phyloP scores from a whole-genome alignment of 2,113 vertebrate genomes.

The Platysteira castanea region DNA sequence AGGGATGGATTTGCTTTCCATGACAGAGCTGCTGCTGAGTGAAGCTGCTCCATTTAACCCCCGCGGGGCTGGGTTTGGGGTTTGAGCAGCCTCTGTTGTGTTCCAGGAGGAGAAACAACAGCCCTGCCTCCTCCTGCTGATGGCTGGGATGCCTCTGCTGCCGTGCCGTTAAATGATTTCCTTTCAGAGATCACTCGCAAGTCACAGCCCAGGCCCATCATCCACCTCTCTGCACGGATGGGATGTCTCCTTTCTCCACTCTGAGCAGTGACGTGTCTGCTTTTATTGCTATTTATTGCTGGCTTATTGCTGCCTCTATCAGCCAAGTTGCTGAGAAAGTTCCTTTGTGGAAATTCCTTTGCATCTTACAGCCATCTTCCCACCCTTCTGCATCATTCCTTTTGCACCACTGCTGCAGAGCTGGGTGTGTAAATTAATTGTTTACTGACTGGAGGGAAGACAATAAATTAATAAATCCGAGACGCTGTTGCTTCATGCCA shows the following conservation, averaged over 20 bases:
- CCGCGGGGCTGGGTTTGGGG: neutral
- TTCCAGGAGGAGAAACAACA: neutral
- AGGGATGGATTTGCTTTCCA: neutral
- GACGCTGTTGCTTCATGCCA: neutral
- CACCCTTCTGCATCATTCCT: neutral
- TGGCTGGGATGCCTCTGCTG: neutral
- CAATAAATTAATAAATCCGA: neutral
- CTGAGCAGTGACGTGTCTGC: neutral
- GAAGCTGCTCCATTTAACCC: neutral
- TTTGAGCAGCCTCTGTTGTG: neutral
- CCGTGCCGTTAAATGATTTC: neutral
- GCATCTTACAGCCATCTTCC: neutral
- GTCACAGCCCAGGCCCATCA: neutral
- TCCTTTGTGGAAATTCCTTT: neutral
- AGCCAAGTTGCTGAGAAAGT: neutral
- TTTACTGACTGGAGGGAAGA: neutral
- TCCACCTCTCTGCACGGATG: neutral
- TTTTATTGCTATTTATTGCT: neutral
- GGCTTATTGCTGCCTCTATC: neutral
- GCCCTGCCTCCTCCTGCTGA: neutral
- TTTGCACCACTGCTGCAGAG: neutral
- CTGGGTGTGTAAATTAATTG: neutral
- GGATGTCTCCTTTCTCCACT: neutral
- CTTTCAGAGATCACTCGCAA: neutral
- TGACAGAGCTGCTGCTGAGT: neutral